phyloP scores from a whole-genome alignment of 2,113 vertebrate genomes.

The Pygoscelis antarcticus region DNA sequence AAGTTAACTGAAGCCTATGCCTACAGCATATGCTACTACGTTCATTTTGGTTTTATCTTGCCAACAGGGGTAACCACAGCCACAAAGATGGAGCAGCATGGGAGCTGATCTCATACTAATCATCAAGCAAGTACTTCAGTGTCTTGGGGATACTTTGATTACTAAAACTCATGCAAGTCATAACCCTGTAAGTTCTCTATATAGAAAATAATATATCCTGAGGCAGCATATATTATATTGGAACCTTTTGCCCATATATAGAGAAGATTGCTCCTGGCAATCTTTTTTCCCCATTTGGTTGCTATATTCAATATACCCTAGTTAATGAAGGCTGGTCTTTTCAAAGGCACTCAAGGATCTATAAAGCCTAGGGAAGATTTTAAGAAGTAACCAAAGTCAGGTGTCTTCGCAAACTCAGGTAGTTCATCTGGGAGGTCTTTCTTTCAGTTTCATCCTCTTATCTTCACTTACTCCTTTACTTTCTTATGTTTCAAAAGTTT shows the following conservation, averaged over 20 bases:
- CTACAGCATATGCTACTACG: fast-evolving
- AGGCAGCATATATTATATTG: background rate
- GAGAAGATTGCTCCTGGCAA: background rate
- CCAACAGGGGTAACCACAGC: background rate
- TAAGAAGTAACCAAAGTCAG: background rate
- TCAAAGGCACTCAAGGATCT: background rate
- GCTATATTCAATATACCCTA: background rate
- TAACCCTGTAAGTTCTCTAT: background rate
- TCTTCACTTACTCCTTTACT: background rate
- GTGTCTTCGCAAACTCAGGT: background rate
- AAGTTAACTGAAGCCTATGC: background rate
- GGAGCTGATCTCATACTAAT: background rate
- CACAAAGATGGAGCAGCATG: background rate
- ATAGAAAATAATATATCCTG: background rate
- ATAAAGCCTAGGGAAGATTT: background rate
- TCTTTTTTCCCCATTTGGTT: background rate
- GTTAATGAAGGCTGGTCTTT: background rate
- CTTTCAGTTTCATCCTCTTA: background rate
- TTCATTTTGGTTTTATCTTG: background rate
- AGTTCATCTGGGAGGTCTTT: background rate
- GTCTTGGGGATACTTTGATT: background rate
- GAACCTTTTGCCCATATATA: background rate
- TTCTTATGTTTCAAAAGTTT: background rate
- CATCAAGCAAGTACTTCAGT: background rate
- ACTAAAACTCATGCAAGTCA: background rate